These are phyloP conservation scores for Ectemnius lituratus DNA, from an alignment of 2,888 invertebrate species.

Conservation along the genomic window DNA sequence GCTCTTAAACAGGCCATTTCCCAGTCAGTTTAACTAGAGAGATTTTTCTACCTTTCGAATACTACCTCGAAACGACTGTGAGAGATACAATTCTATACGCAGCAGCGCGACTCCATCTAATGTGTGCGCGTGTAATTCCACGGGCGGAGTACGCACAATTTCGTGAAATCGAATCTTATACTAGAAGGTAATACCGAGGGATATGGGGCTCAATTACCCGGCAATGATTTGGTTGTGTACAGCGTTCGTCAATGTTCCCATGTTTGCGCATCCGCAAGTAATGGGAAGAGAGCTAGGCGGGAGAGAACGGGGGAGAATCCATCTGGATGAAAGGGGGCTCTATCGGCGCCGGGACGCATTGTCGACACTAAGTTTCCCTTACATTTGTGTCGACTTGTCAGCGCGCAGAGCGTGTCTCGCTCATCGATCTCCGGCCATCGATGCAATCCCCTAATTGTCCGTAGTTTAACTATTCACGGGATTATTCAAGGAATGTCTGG, in stretches of 20 bases:
- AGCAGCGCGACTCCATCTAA: constrained; percentile 6
- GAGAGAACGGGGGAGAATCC: constrained; percentile 17
- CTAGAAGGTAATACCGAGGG: constrained; percentile 33
- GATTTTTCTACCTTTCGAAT: too few species aligned
- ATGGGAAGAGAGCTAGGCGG: constrained; percentile 35
- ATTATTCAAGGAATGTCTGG: constrained; percentile 38
- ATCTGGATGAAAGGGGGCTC: constrained; percentile 34
- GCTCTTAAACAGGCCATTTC: too few species aligned
- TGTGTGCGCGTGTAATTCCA: constrained; percentile 43
- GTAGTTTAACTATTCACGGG: constrained; percentile 31
- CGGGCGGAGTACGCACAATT: constrained; percentile 36
- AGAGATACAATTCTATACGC: too few species aligned
- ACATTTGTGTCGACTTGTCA: constrained; percentile 39
- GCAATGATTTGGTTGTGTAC: constrained; percentile 51
- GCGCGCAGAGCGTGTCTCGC: not conserved
- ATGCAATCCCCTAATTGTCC: constrained; percentile 56
- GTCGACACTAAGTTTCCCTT: constrained; percentile 56
- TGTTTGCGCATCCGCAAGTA: constrained; percentile 62
- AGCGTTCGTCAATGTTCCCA: constrained; percentile 59
- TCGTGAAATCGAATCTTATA: constrained; percentile 57
- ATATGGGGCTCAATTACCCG: constrained; percentile 15
- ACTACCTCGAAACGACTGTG: too few species aligned
- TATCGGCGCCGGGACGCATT: constrained; percentile 36
- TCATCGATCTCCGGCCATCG: constrained; percentile 28
- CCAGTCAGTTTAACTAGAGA: too few species aligned